These are phyloP conservation scores for Cochlearius cochlearius DNA, from an alignment of 2,113 vertebrate species.

Conservation along the genomic window DNA sequence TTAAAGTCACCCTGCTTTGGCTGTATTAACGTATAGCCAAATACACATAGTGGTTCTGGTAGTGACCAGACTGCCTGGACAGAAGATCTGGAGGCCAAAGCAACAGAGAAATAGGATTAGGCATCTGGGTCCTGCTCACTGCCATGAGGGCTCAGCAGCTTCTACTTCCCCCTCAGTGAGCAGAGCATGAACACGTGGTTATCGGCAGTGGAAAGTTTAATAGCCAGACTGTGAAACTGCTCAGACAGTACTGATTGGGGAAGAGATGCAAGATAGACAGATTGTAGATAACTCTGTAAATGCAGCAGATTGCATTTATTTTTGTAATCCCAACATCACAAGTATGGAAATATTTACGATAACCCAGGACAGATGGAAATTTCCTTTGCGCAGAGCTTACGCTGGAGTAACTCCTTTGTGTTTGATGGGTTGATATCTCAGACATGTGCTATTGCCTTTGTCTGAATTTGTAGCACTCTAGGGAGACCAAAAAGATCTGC, in stretches of 20 bases:
- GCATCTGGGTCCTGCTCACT: background rate
- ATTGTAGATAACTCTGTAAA: conserved; percentile 9
- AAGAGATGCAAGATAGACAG: conserved; percentile 24
- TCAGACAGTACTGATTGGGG: conserved; percentile 11
- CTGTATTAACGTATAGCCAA: background rate
- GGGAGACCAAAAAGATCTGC: background rate
- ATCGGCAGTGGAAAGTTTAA: background rate
- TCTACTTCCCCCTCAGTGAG: background rate
- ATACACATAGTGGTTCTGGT: background rate
- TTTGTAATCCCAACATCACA: background rate
- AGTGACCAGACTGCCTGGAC: background rate
- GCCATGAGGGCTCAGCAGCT: background rate
- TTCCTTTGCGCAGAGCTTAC: background rate
- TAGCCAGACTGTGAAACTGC: background rate
- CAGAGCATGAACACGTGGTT: background rate
- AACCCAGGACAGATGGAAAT: conserved; percentile 46
- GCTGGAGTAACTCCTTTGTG: background rate
- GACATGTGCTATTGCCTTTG: background rate
- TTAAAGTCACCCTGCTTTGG: background rate
- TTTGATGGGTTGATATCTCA: background rate
- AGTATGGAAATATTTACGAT: conserved; percentile 45
- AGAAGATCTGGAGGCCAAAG: background rate
- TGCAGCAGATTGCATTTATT: conserved; percentile 21
- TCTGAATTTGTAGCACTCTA: background rate
- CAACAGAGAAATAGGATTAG: background rate